phyloP scores from a whole-genome alignment of 2,113 vertebrate species.

The Aptenodytes patagonicus region DNA sequence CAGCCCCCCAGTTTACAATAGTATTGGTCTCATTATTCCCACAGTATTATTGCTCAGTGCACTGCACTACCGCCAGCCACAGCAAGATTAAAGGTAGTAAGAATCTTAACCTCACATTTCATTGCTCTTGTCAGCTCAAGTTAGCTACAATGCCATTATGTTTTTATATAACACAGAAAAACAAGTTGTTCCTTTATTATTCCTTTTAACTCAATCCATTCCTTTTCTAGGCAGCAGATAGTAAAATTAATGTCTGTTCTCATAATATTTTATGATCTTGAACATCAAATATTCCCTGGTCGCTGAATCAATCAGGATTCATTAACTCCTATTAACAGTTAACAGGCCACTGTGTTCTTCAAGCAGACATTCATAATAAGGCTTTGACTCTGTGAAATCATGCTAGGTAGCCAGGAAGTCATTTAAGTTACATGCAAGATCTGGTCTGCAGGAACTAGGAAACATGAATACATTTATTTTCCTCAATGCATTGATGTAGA shows the following conservation, averaged over 20 bases:
- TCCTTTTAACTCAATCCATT: not conserved
- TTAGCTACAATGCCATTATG: not conserved
- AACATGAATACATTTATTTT: not conserved
- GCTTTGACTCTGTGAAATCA: not conserved
- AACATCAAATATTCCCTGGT: not conserved
- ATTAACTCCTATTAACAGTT: not conserved
- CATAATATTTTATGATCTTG: slow-evolving; percentile 20
- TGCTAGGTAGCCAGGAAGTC: not conserved
- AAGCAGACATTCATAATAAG: not conserved
- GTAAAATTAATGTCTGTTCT: slow-evolving; percentile 1
- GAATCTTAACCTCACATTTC: not conserved
- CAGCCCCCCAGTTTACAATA: not conserved
- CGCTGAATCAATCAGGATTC: slow-evolving; percentile 1
- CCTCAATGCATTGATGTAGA: not conserved
- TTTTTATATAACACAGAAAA: not conserved
- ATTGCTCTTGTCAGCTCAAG: not conserved
- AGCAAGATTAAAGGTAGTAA: not conserved
- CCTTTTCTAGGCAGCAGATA: not conserved
- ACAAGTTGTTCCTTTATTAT: not conserved
- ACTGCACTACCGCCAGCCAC: not conserved
- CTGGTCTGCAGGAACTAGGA: not conserved
- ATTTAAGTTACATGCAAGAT: not conserved
- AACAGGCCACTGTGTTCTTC: not conserved
- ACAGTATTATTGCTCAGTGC: not conserved
- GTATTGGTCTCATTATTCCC: not conserved